These are phyloP conservation scores for Engystomops pustulosus DNA, from an alignment of 2,113 vertebrate species.

Conservation along the genomic window DNA sequence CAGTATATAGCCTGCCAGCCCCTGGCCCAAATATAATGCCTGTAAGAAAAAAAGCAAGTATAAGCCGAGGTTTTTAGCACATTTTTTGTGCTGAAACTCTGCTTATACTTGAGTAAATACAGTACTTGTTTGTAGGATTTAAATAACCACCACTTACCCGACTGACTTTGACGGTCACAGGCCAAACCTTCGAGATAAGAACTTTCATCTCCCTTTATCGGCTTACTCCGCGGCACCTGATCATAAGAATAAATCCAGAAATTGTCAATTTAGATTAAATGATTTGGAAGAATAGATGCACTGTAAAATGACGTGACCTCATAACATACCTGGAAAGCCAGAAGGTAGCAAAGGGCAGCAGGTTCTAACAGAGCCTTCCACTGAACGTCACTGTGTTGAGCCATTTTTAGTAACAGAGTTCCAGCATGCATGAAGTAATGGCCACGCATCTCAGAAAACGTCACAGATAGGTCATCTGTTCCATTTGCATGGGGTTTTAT, in stretches of 20 bases:
- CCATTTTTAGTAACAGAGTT: constrained; percentile 89
- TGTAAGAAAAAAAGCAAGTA: too few species aligned
- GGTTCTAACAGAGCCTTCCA: constrained; percentile 86
- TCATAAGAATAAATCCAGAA: constrained; percentile 39
- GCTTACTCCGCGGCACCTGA: constrained; percentile 86
- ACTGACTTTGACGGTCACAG: constrained; percentile 91
- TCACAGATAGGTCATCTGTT: constrained; percentile 81
- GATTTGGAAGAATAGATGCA: background rate
- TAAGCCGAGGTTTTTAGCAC: too few species aligned
- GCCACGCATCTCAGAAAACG: constrained; percentile 86
- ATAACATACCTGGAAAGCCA: constrained; percentile 88
- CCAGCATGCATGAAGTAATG: constrained; percentile 92
- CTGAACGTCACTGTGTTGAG: constrained; percentile 79
- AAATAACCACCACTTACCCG: constrained; percentile 77
- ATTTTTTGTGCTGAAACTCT: too few species aligned
- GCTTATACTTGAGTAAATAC: too few species aligned
- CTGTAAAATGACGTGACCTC: too few species aligned
- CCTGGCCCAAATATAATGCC: too few species aligned
- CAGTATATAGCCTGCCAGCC: too few species aligned
- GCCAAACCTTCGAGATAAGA: constrained; percentile 84
- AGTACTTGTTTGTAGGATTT: too few species aligned
- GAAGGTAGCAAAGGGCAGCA: constrained; percentile 86
- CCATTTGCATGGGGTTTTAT: constrained; percentile 72
- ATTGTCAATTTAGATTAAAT: constrained; percentile 22
- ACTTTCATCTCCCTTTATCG: constrained; percentile 82